Evolutionary conservation across 2,888 invertebrate genomes (phyloP), one percentile per base, ranked within the genome.

Genomic region (Drosophila meridiana): DNA sequence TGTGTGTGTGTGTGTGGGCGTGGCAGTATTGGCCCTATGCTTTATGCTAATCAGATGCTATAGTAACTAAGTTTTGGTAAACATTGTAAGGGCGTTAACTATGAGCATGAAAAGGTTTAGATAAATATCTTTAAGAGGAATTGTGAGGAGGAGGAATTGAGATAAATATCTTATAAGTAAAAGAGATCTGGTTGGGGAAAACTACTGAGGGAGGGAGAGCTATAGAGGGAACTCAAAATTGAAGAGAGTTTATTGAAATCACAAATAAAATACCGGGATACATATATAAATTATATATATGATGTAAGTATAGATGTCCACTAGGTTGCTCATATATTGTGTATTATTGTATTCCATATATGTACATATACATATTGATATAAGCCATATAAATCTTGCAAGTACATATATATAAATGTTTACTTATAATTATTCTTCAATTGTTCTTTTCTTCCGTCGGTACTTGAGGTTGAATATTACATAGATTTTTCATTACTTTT

Each of bases 41-140:
- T 11, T 4, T 34, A 36, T 42, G 57, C 70, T 65, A 74, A 76
- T 79, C 62, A 61, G 30, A 50, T 47, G 59, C 36, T 30, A 59
- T 60, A 56, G 61, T 48, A 63, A 80, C 36, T 65, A 60, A 60
- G 42, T 20, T 28, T 9, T 3, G 45, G 34, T 14, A 60, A 70
- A 60, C 52, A 56, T n/a, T 8, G 8, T 1, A 26, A 11, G 32
- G 36, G 34, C 36, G 57, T 28, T n/a, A 32, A 11, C 11, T 28
- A 4, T 4, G n/a, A 1, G 32, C 20, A 11, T 20, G 50, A 50
- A 50, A n/a, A 34, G 34, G 1, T 26, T 34, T 52, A 7, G 48
- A 30, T 52, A 34, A 52, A 52, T 34, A 52, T 52, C 20, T 32
- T 11, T 2, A 34, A 20, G n/a, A 5, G 6, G 32, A 9, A 48